Evolutionary conservation across 2,113 vertebrate genomes (phyloP), one percentile per base, ranked within the genome.

Genomic region (Triplophysa dalaica): DNA sequence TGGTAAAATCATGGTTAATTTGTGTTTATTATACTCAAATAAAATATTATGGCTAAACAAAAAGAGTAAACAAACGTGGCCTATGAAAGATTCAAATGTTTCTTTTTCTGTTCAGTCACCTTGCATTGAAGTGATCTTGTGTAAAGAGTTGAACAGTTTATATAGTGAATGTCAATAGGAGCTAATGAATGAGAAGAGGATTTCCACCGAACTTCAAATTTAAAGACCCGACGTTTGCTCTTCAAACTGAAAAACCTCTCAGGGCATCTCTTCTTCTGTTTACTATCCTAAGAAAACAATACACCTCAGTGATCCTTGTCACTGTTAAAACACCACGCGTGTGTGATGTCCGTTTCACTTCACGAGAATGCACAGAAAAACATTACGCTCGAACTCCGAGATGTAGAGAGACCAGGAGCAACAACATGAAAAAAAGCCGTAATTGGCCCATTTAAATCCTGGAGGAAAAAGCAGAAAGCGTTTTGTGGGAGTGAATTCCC

Each of bases 211-310:
- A 45, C 9, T 91, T 92, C 88, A 91, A 91, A 90, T 83, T 82
- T 86, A 75, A 68, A 75, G 72, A 84, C 77, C 85, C 45, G n/a
- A 78, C 94, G 92, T 94, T 94, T 94, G 91, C 92, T 89, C 87
- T 92, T 87, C 88, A 88, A 90, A 88, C 90, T 87, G 86, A 89
- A 93, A 29, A 91, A 86, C 87, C 92, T 67, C 70, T 93, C 89
- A 90, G 91, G 81, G 90, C 89, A 91, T 94, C 90, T 93, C 92
- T 92, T 91, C 91, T 84, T 90, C 85, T 93, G 92, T 93, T 94
- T 91, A 93, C 87, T 92, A 87, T 87, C 90, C 85, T 85, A 86
- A 89, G 91, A 91, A 89, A 87, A 9, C 90, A 91, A 88, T 89
- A 65, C 77, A 81, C 80, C 92, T 93, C 90, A 70, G 81, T 24